These are phyloP conservation scores for Pollimyrus isidori DNA, from an alignment of 2,113 vertebrate genomes.

Conservation along the genomic window DNA sequence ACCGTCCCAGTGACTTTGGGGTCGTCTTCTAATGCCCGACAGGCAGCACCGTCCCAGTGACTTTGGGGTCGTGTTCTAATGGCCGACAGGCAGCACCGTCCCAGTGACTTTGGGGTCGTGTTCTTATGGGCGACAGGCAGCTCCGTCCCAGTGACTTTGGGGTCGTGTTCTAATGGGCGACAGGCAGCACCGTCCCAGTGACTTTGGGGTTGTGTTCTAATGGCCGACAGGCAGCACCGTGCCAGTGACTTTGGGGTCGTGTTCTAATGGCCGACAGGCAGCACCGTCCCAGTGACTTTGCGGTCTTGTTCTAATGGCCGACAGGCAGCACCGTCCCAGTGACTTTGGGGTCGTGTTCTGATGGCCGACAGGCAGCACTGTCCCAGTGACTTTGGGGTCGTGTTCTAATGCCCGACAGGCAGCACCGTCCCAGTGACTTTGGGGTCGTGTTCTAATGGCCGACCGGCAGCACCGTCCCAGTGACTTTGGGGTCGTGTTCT, in stretches of 20 bases:
- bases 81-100: too few species aligned
- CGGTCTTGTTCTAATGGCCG: background rate
- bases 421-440: background rate
- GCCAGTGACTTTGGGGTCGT: too few species aligned
- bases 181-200: too few species aligned
- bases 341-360: background rate
- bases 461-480: background rate
- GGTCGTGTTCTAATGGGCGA: background rate
- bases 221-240: too few species aligned
- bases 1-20: too few species aligned
- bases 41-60: too few species aligned
- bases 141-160: background rate
- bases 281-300: background rate
- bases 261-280: background rate
- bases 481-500: background rate
- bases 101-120: background rate
- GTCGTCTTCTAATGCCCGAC: background rate
- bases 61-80: too few species aligned
- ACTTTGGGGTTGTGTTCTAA: too few species aligned
- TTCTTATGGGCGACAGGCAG: background rate
- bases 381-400: background rate
- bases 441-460: background rate
- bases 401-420: background rate
- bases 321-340: background rate
- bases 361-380: background rate